phyloP scores from a whole-genome alignment of 2,888 invertebrate species.

The Pollenia labialis region DNA sequence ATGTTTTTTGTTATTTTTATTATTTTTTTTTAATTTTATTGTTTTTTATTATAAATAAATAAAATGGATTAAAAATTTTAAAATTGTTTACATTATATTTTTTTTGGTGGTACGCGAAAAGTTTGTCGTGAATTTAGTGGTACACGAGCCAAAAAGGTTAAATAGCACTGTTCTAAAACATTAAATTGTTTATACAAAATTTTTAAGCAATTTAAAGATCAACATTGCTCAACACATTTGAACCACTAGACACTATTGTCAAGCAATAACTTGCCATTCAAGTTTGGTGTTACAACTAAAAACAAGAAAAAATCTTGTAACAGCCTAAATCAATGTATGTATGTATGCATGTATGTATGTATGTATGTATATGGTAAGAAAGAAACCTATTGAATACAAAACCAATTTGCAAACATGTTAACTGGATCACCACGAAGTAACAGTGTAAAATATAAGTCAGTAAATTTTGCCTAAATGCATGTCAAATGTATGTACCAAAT shows the following conservation, averaged over 20 bases:
- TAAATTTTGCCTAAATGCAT: neutral
- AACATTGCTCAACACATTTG: conserved; percentile 4
- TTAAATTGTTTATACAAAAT: too few relatives aligned
- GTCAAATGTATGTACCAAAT: neutral
- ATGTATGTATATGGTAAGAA: neutral
- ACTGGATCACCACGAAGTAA: conserved; percentile 67
- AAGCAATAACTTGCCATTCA: conserved; percentile 26
- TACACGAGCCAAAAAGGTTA: too few relatives aligned
- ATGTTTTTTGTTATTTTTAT: too few relatives aligned
- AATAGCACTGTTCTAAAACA: too few relatives aligned
- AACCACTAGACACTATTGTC: conserved; percentile 29
- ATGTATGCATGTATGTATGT: too few relatives aligned
- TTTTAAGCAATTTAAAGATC: neutral
- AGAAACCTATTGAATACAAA: conserved; percentile 61
- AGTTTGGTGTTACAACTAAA: conserved; percentile 18
- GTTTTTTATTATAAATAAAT: too few relatives aligned
- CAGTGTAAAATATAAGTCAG: neutral
- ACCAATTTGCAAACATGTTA: conserved; percentile 73
- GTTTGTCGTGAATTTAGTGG: too few relatives aligned
- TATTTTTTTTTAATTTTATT: too few relatives aligned
- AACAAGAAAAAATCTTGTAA: conserved; percentile 26
- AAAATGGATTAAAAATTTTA: too few relatives aligned
- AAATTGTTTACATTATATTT: too few relatives aligned
- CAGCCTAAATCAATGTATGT: conserved; percentile 23
- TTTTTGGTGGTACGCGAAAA: too few relatives aligned